Evolutionary conservation across 2,888 invertebrate genomes (phyloP).

Genomic region (Drosophila pegasa): DNA sequence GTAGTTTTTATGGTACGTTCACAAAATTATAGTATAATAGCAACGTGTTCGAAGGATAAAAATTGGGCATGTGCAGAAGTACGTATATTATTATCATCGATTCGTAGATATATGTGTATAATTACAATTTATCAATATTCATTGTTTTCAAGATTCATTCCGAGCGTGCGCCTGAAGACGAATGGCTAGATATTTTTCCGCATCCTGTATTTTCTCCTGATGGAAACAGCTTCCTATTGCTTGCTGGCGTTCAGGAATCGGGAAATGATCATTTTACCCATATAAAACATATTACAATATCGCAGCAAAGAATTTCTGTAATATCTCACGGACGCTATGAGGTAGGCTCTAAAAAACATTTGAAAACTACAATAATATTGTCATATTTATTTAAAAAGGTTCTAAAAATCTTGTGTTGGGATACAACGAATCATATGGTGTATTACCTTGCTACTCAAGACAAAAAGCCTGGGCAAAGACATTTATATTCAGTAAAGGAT

Average conservation of each 20-base stretch:
- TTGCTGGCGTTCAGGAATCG: conserved; percentile 93
- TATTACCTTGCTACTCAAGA: conserved; percentile 92
- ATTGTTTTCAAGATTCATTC: conserved; percentile 88
- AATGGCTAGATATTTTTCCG: conserved; percentile 94
- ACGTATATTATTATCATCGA: conserved; percentile 71
- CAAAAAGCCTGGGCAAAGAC: conserved; percentile 92
- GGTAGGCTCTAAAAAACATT: conserved; percentile 85
- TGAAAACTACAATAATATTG: not conserved
- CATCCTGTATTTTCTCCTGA: conserved; percentile 93
- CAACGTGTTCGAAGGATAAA: conserved; percentile 91
- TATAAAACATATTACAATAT: conserved; percentile 93
- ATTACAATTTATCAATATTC: not conserved
- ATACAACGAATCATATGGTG: conserved; percentile 92
- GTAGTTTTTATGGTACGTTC: conserved; percentile 97
- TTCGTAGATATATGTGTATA: not conserved
- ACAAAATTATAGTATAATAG: conserved; percentile 95
- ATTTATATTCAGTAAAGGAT: conserved; percentile 94
- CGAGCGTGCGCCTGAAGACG: conserved; percentile 92
- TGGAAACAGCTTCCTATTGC: conserved; percentile 92
- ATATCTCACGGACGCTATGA: conserved; percentile 94
- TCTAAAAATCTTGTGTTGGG: conserved; percentile 92
- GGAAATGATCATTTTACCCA: conserved; percentile 94
- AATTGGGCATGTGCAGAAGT: conserved; percentile 95
- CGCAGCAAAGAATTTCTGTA: conserved; percentile 93
- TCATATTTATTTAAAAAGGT: conserved; percentile 62